Conservation (phyloP, 92 coral and sea anemone species). For the Paragorgia papillata region DNA sequence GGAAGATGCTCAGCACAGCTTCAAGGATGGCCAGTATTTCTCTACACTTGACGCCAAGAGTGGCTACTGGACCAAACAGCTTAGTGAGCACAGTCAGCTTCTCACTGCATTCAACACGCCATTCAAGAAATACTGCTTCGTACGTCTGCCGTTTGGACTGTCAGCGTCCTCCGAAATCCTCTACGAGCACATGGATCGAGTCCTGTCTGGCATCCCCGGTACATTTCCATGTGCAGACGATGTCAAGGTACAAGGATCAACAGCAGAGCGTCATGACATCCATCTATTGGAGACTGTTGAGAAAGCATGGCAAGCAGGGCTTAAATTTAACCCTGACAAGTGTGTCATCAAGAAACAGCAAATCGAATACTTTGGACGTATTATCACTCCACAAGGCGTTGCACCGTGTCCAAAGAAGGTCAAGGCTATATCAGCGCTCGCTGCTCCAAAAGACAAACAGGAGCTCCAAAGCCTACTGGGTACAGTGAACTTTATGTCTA, state of each 20-base stretch:
- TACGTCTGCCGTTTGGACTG: slow-evolving; percentile 61
- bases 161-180: slow-evolving; percentile 50
- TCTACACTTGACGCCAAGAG: slow-evolving; percentile 68
- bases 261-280: slow-evolving; percentile 65
- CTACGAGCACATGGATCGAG: slow-evolving; percentile 59
- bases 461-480: slow-evolving; percentile 31
- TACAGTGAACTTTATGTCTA: slow-evolving; percentile 27
- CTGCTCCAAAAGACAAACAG: slow-evolving; percentile 24
- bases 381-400: slow-evolving; percentile 55
- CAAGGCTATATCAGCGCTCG: neutral
- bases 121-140: slow-evolving; percentile 64
- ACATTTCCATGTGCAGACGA: slow-evolving; percentile 68
- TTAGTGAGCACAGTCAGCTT: slow-evolving; percentile 57
- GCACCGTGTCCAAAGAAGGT: slow-evolving; percentile 37
- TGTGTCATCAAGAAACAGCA: slow-evolving; percentile 58
- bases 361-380: slow-evolving; percentile 34
- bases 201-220: slow-evolving; percentile 57
- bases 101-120: slow-evolving; percentile 71
- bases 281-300: slow-evolving; percentile 66
- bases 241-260: slow-evolving; percentile 65
- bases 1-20: slow-evolving; percentile 63
- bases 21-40: slow-evolving; percentile 54
- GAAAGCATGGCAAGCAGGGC: slow-evolving; percentile 63
- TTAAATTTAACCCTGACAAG: slow-evolving; percentile 65
- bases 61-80: slow-evolving; percentile 65